Evolutionary conservation across 2,888 invertebrate species (phyloP).

Genomic region (Agrotis segetum): DNA sequence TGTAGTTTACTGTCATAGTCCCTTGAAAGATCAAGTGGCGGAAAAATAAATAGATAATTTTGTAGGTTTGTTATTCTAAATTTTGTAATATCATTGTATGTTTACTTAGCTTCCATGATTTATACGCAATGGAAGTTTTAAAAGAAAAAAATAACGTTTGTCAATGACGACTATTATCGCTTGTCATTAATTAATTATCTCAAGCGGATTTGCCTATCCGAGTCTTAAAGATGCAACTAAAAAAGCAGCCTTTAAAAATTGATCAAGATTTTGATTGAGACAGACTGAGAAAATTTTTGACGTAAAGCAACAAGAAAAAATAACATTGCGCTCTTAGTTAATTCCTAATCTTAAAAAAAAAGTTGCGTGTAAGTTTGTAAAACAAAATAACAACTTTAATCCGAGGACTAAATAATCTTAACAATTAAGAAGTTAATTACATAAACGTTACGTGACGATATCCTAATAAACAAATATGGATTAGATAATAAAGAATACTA

Average conservation of each 20-base stretch:
- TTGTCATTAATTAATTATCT: too few species aligned
- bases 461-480: conserved; percentile 39
- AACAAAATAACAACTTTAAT: conserved; percentile 32
- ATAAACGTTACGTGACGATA: conserved; percentile 27
- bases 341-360: not conserved
- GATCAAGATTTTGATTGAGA: too few species aligned
- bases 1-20: conserved; percentile 21
- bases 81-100: not conserved
- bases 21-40: conserved; percentile 24
- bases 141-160: not conserved
- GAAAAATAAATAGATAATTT: conserved; percentile 30
- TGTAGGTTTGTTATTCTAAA: not conserved
- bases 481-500: conserved; percentile 55
- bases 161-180: too few species aligned
- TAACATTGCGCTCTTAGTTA: too few species aligned
- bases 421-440: conserved; percentile 42
- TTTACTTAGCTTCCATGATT: not conserved
- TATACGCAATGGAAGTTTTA: not conserved
- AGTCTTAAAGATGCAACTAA: too few species aligned
- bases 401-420: conserved; percentile 40
- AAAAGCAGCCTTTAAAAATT: too few species aligned
- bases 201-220: too few species aligned
- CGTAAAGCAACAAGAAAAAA: not conserved
- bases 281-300: too few species aligned
- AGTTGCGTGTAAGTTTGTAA: not conserved